Conservation (phyloP, 2,797 vertebrate genomes). For the Crotalus adamanteus region DNA sequence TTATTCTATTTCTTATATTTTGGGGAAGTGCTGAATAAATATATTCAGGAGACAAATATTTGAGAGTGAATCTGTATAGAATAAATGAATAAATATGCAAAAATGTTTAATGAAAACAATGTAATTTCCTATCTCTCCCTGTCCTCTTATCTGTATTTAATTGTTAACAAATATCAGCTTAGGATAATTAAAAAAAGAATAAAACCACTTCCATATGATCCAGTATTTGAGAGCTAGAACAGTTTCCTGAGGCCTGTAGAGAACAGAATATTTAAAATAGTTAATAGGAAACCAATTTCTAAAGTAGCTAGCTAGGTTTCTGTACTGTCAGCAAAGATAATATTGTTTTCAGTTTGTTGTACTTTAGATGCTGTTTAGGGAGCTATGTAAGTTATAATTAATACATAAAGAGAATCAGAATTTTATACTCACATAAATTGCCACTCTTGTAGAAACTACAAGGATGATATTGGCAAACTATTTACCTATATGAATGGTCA, state of each 20-base stretch:
- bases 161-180: slow-evolving; percentile 29
- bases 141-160: not conserved
- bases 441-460: slow-evolving; percentile 51
- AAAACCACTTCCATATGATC: slow-evolving; percentile 18
- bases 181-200: slow-evolving; percentile 29
- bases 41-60: not conserved
- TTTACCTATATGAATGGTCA: slow-evolving; percentile 62
- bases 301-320: slow-evolving; percentile 62
- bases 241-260: slow-evolving; percentile 37
- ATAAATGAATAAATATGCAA: not conserved
- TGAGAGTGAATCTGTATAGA: not conserved
- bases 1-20: not conserved
- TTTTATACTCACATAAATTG: slow-evolving; percentile 65
- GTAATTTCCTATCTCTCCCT: not conserved
- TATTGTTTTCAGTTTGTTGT: slow-evolving; percentile 67
- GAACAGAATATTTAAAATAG: slow-evolving; percentile 52
- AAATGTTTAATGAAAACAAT: not conserved
- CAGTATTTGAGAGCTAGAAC: slow-evolving; percentile 28
- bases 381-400: slow-evolving; percentile 58
- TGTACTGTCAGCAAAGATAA: slow-evolving; percentile 67
- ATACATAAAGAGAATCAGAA: slow-evolving; percentile 57
- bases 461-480: slow-evolving; percentile 61
- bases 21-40: not conserved
- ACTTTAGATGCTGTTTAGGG: slow-evolving; percentile 66
- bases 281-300: slow-evolving; percentile 57